phyloP scores from a whole-genome alignment of 2,113 vertebrate species.

The Prochilodus magdalenae region DNA sequence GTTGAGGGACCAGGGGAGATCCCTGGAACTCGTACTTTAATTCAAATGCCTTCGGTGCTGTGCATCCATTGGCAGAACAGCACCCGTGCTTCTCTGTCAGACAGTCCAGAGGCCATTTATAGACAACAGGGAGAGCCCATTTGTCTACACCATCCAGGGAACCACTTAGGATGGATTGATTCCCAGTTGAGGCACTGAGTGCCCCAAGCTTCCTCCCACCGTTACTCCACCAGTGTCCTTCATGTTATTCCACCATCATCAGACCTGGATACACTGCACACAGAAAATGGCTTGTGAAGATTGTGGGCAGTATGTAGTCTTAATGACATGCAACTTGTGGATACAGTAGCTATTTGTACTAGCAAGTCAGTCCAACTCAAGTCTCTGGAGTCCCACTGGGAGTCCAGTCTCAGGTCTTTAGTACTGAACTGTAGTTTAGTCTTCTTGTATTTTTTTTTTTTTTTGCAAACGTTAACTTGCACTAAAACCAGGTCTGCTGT shows the following conservation, averaged over 20 bases:
- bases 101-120: conserved; percentile 12
- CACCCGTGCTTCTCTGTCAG: conserved; percentile 1
- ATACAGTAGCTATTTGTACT: not conserved
- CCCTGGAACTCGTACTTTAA: conserved; percentile 7
- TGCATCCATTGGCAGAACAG: not conserved
- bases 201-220: not conserved
- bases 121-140: conserved; percentile 15
- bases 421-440: no score
- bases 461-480: no score
- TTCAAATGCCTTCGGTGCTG: not conserved
- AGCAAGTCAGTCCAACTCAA: no score
- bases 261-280: conserved; percentile 9
- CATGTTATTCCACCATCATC: conserved; percentile 8
- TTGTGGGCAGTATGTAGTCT: not conserved
- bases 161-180: conserved; percentile 11
- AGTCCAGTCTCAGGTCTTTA: no score
- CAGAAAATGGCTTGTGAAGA: not conserved
- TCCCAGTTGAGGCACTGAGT: conserved; percentile 5
- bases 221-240: not conserved
- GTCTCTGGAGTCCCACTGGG: no score
- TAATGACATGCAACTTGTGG: not conserved
- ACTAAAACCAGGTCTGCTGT: no score
- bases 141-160: conserved; percentile 16
- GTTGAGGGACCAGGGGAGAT: not conserved
- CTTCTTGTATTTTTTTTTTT: no score